These are phyloP conservation scores for Pogoniulus pusillus DNA, from an alignment of 2,797 vertebrate species.

Conservation along the genomic window DNA sequence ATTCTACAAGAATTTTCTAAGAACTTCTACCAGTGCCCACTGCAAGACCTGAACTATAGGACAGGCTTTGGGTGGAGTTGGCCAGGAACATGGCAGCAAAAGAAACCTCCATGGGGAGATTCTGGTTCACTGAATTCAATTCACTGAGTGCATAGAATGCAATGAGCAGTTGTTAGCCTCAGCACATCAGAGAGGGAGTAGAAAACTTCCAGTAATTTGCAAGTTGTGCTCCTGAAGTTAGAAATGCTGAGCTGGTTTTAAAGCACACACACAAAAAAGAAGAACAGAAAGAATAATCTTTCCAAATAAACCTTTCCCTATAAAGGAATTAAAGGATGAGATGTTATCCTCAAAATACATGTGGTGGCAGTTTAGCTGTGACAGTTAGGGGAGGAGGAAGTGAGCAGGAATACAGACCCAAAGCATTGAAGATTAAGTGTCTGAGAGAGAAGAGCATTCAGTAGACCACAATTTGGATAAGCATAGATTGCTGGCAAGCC, in stretches of 20 bases:
- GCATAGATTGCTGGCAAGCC: neutral
- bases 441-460: neutral
- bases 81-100: neutral
- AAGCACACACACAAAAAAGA: neutral
- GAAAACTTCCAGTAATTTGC: conserved; percentile 3
- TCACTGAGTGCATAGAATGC: neutral
- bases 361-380: neutral
- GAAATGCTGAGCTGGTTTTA: conserved; percentile 29
- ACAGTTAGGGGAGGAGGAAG: neutral
- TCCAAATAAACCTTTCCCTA: neutral
- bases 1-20: no score
- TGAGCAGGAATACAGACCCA: neutral
- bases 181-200: neutral
- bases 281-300: neutral
- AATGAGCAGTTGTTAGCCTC: neutral
- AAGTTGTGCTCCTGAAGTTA: conserved; percentile 6
- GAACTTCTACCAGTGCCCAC: no score
- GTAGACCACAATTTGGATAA: neutral
- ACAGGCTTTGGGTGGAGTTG: neutral
- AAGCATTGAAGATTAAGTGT: neutral
- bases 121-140: neutral
- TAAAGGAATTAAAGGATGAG: neutral
- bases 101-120: neutral
- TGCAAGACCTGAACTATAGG: neutral
- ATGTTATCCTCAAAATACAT: neutral